Percentiles rank a stretch among this genome's conserved stretches.
Evolutionary conservation across 2,888 invertebrate species (phyloP).

Genomic region (Agonopterix subpropinquella): DNA sequence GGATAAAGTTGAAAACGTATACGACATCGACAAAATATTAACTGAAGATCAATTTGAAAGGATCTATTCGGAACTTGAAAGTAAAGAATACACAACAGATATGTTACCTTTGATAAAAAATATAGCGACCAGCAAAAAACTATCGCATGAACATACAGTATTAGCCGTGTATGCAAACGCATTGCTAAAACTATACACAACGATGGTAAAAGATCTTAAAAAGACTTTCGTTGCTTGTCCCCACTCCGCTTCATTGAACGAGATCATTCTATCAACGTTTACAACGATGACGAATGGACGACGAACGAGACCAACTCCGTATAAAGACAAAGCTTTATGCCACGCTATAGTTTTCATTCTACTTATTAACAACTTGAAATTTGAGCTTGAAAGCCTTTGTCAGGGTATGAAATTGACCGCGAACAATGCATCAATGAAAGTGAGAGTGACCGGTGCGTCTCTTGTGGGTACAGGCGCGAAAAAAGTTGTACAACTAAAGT

Average conservation of each 20-base stretch:
- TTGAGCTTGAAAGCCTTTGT: conserved; percentile 42
- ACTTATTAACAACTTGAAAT: conserved; percentile 48
- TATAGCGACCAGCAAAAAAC: conserved; percentile 19
- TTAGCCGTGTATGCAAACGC: conserved; percentile 46
- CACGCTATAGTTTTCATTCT: conserved; percentile 51
- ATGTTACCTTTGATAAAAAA: conserved; percentile 33
- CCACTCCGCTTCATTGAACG: conserved; percentile 44
- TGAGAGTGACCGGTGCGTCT: conserved; percentile 44
- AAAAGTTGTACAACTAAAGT: conserved; percentile 48
- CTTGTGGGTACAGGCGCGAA: conserved; percentile 28
- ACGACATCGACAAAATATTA: conserved; percentile 57
- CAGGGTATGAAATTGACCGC: conserved; percentile 37
- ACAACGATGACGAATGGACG: conserved; percentile 28
- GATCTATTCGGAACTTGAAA: conserved; percentile 41
- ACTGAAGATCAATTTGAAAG: conserved; percentile 49
- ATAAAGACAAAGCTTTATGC: conserved; percentile 54
- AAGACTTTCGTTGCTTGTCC: conserved; percentile 39
- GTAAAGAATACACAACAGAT: conserved; percentile 30
- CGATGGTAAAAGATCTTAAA: conserved; percentile 35
- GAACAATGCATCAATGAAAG: conserved; percentile 34
- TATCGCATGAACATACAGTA: conserved; percentile 31
- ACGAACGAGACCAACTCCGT: conserved; percentile 36
- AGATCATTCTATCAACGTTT: conserved; percentile 42
- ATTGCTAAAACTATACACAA: conserved; percentile 31
- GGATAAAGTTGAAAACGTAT: conserved; percentile 55